Percentiles rank a stretch among this genome's conserved stretches.
Evolutionary conservation across 2,888 invertebrate species (phyloP).

Genomic region (Peribatodes rhomboidaria): DNA sequence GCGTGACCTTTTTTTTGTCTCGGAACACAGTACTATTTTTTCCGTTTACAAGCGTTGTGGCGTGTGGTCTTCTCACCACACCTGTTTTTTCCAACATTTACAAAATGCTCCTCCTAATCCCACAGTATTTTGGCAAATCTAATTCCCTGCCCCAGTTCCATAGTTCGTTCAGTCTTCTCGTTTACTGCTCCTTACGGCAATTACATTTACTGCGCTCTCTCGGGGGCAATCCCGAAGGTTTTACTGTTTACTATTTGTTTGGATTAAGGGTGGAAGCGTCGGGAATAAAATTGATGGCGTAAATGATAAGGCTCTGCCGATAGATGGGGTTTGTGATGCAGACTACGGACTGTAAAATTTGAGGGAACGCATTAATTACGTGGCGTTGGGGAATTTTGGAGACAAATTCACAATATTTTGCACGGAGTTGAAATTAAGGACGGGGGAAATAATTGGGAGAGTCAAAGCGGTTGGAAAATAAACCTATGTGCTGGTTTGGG

Average conservation of each 20-base stretch:
- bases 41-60: background rate
- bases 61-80: background rate
- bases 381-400: constrained; percentile 1
- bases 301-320: constrained; percentile 28
- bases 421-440: background rate
- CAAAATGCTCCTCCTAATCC: constrained; percentile 7
- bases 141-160: constrained; percentile 20
- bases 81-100: constrained; percentile 10
- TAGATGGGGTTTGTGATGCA: constrained; percentile 21
- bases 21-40: too few species aligned
- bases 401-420: constrained; percentile 5
- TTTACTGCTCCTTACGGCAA: constrained; percentile 43
- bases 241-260: constrained; percentile 37
- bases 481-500: too few species aligned
- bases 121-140: constrained; percentile 16
- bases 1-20: too few species aligned
- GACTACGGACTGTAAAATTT: constrained; percentile 8
- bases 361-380: constrained; percentile 7
- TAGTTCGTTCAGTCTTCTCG: constrained; percentile 38
- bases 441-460: background rate
- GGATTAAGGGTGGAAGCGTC: constrained; percentile 21
- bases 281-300: constrained; percentile 32
- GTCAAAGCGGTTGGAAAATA: too few species aligned
- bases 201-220: constrained; percentile 39
- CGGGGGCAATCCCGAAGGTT: constrained; percentile 38